phyloP scores from a whole-genome alignment of 2,797 vertebrate species.

The Rhinichthys osculus region DNA sequence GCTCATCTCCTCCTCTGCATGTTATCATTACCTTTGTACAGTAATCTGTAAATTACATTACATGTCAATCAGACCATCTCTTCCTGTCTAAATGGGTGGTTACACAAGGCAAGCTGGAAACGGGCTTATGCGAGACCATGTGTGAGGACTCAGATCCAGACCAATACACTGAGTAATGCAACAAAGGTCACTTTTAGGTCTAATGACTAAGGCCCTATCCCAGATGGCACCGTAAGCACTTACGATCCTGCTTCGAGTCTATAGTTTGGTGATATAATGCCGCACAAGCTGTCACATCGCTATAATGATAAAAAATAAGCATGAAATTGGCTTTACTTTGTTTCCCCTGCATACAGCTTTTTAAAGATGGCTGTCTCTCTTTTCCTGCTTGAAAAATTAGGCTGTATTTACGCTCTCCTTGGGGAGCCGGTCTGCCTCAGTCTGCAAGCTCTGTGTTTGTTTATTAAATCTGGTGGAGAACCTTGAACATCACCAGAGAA shows the following conservation, averaged over 20 bases:
- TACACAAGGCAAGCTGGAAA: slow-evolving; percentile 31
- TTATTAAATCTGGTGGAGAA: slow-evolving; percentile 47
- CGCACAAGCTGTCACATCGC: neutral
- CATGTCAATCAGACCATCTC: slow-evolving; percentile 27
- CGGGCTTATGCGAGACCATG: neutral
- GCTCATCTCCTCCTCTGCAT: slow-evolving; percentile 12
- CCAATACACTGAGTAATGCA: slow-evolving; percentile 10
- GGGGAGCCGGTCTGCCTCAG: slow-evolving; percentile 32
- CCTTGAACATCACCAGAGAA: slow-evolving; percentile 32
- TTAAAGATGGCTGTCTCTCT: slow-evolving; percentile 20
- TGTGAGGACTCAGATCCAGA: slow-evolving; percentile 16
- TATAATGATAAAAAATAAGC: neutral
- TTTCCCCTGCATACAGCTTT: slow-evolving; percentile 12
- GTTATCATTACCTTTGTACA: slow-evolving; percentile 27
- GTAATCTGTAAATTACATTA: slow-evolving; percentile 26
- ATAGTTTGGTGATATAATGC: neutral
- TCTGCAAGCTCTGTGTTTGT: slow-evolving; percentile 36
- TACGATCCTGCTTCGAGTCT: neutral
- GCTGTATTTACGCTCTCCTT: slow-evolving; percentile 11
- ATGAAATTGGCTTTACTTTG: neutral
- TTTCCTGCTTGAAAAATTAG: slow-evolving; percentile 30
- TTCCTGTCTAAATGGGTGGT: slow-evolving; percentile 17
- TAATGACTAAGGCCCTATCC: neutral
- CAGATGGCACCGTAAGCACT: neutral
- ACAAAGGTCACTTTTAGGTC: slow-evolving; percentile 1